Evolutionary conservation across 2,797 vertebrate species (phyloP).

Genomic region (Erpetoichthys calabaricus): DNA sequence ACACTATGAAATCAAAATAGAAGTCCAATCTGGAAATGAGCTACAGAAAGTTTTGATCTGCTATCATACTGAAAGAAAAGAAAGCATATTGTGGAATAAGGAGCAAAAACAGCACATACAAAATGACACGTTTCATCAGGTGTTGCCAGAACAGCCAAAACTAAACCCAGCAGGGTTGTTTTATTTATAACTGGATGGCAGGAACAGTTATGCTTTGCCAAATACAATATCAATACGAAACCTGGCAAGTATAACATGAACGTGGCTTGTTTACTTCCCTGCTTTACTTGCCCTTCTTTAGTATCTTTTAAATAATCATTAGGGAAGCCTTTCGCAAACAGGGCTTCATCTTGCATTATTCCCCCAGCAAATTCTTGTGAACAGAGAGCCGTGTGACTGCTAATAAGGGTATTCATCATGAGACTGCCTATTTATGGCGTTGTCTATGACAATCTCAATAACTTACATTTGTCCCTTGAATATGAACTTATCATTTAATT

Average conservation of each 20-base stretch:
- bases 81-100: too few species aligned
- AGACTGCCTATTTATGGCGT: conserved; percentile 52
- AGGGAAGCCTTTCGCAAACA: conserved; percentile 35
- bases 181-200: not conserved
- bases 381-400: conserved; percentile 54
- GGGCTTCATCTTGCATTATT: conserved; percentile 31
- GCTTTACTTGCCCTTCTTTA: conserved; percentile 35
- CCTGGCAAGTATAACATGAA: conserved; percentile 10
- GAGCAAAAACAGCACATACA: too few species aligned
- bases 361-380: conserved; percentile 39
- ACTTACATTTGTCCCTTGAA: conserved; percentile 66
- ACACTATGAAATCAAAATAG: too few species aligned
- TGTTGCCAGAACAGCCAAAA: too few species aligned
- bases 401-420: conserved; percentile 82
- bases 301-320: conserved; percentile 40
- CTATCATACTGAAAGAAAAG: too few species aligned
- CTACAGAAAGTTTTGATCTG: too few species aligned
- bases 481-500: conserved; percentile 92
- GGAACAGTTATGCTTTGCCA: conserved; percentile 13
- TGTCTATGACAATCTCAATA: conserved; percentile 43
- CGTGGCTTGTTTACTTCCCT: conserved; percentile 21
- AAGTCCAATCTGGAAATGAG: too few species aligned
- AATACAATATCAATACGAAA: conserved; percentile 21
- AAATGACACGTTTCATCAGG: too few species aligned
- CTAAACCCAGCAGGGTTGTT: not conserved